These are phyloP conservation scores for Tenodera sinensis DNA, from an alignment of 2,888 invertebrate genomes.

Conservation along the genomic window DNA sequence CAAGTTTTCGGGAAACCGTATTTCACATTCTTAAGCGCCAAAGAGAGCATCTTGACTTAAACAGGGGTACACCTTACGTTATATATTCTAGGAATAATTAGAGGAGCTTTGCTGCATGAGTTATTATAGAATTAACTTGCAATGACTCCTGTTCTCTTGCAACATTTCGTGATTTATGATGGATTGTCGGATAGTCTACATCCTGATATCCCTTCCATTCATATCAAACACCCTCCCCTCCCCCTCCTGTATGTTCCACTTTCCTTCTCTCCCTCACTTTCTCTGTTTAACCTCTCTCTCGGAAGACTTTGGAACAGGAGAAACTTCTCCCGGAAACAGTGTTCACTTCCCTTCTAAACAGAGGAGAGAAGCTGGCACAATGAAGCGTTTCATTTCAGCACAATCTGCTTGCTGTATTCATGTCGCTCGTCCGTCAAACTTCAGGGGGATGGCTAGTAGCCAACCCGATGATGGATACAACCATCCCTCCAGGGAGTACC, in stretches of 20 bases:
- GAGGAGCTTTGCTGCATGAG: not conserved
- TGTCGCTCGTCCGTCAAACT: not conserved
- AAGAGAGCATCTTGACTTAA: too few relatives aligned
- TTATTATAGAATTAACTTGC: not conserved
- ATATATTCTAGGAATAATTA: too few relatives aligned
- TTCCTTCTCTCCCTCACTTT: not conserved
- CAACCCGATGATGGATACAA: not conserved
- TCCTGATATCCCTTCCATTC: not conserved
- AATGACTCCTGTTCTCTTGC: not conserved
- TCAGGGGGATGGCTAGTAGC: not conserved
- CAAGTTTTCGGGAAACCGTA: too few relatives aligned
- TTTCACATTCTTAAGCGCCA: too few relatives aligned
- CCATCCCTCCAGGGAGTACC: not conserved
- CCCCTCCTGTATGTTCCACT: not conserved
- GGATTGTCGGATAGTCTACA: not conserved
- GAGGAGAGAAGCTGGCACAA: not conserved
- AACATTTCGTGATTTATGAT: not conserved
- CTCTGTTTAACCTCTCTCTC: not conserved
- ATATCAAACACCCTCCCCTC: not conserved
- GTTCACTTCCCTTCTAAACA: not conserved
- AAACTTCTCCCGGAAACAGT: not conserved
- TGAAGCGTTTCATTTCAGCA: not conserved
- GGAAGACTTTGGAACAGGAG: not conserved
- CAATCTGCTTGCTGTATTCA: not conserved
- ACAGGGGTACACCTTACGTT: too few relatives aligned